Conservation (phyloP, 2,888 invertebrate genomes). For the Arrhopalites spinosus region DNA sequence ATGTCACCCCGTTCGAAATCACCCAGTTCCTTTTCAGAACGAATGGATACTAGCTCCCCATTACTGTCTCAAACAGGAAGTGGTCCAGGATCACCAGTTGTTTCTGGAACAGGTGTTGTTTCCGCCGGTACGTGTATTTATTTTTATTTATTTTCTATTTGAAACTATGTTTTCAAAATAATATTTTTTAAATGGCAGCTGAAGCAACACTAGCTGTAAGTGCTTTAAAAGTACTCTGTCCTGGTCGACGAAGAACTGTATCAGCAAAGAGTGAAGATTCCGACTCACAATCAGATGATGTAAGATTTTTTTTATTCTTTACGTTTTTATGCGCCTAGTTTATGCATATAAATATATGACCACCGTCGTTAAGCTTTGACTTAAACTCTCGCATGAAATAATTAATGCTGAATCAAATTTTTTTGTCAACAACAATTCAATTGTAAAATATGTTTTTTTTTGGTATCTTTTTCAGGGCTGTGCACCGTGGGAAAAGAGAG, state of each 20-base stretch:
- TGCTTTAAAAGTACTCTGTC: slow-evolving; percentile 38
- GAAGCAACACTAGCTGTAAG: slow-evolving; percentile 43
- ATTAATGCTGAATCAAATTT: too few relatives aligned
- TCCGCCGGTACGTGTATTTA: not conserved
- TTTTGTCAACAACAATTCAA: too few relatives aligned
- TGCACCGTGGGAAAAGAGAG: slow-evolving; percentile 30
- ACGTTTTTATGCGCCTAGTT: not conserved
- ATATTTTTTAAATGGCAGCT: slow-evolving; percentile 3
- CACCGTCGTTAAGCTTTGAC: not conserved
- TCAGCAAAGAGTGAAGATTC: slow-evolving; percentile 29
- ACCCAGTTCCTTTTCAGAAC: slow-evolving; percentile 1
- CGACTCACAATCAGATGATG: slow-evolving; percentile 3
- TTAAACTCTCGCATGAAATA: not conserved
- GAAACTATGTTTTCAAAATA: too few relatives aligned
- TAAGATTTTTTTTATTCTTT: not conserved
- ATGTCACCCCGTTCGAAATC: slow-evolving; percentile 30
- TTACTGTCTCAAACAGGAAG: slow-evolving; percentile 1
- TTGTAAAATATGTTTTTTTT: not conserved
- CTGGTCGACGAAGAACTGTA: slow-evolving; percentile 27
- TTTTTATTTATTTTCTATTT: too few relatives aligned
- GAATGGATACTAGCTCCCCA: slow-evolving; percentile 2
- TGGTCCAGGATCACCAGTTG: not conserved
- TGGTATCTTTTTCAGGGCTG: not conserved
- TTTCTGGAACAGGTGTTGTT: slow-evolving; percentile 5
- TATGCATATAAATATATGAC: not conserved